Evolutionary conservation across 1,140 invertebrate genomes (phyloP).

Genomic region (Rhynchophorus ferrugineus): DNA sequence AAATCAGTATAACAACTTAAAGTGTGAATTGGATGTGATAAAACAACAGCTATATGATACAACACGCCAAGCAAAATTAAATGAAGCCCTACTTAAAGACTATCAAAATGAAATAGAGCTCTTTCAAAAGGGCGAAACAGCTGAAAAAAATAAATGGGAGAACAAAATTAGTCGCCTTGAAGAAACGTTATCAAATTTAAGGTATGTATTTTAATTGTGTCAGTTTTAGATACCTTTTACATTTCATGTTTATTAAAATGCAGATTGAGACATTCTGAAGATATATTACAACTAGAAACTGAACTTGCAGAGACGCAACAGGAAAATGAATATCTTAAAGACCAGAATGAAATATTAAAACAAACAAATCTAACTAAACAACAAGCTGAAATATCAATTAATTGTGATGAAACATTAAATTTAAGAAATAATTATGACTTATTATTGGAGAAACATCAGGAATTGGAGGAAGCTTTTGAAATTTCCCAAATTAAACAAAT

Average conservation of each 20-base stretch:
- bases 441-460: background rate
- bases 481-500: background rate
- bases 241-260: background rate
- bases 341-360: background rate
- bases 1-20: background rate
- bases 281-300: background rate
- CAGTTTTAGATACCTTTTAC: background rate
- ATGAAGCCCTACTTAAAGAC: background rate
- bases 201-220: no score
- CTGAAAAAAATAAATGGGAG: background rate
- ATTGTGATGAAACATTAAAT: background rate
- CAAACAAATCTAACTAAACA: background rate
- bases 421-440: background rate
- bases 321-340: background rate
- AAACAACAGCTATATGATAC: background rate
- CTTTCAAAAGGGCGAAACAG: background rate
- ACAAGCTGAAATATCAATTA: background rate
- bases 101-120: background rate
- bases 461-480: background rate
- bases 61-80: background rate
- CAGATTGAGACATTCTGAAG: background rate
- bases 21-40: background rate
- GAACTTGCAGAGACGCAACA: background rate
- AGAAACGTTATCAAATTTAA: background rate
- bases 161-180: background rate